These are phyloP conservation scores for Nasonia vitripennis DNA, from an alignment of 1,140 invertebrate species.

Conservation along the genomic window DNA sequence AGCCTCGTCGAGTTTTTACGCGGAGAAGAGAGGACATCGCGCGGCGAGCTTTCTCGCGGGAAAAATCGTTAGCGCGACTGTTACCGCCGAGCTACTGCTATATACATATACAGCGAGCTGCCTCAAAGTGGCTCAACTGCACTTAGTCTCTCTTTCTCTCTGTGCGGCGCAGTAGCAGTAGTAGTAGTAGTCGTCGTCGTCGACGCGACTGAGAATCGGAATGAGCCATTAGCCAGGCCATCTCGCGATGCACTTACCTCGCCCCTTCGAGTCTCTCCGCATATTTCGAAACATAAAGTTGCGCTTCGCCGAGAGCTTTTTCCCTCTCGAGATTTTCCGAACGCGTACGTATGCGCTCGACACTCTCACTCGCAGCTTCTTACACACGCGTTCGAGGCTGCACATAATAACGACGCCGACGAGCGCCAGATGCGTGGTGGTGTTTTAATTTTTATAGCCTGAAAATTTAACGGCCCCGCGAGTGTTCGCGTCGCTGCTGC, in stretches of 20 bases:
- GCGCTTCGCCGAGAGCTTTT: not conserved
- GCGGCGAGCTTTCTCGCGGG: not conserved
- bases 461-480: not conserved
- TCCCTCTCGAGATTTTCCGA: not conserved
- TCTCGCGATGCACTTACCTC: conserved; percentile 4
- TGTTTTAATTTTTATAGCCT: not conserved
- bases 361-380: no score
- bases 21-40: no score
- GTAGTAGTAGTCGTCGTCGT: not conserved
- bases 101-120: not conserved
- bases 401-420: no score
- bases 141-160: conserved; percentile 17
- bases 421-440: no score
- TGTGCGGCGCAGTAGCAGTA: not conserved
- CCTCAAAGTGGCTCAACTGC: conserved; percentile 27
- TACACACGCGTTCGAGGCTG: no score
- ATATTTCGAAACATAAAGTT: not conserved
- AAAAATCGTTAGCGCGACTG: conserved; percentile 41
- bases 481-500: not conserved
- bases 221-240: conserved; percentile 42
- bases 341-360: not conserved
- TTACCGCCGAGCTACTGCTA: not conserved
- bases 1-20: conserved; percentile 31
- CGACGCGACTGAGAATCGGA: conserved; percentile 24
- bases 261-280: not conserved